phyloP scores from a whole-genome alignment of 2,113 vertebrate species.

The Ursus arctos region DNA sequence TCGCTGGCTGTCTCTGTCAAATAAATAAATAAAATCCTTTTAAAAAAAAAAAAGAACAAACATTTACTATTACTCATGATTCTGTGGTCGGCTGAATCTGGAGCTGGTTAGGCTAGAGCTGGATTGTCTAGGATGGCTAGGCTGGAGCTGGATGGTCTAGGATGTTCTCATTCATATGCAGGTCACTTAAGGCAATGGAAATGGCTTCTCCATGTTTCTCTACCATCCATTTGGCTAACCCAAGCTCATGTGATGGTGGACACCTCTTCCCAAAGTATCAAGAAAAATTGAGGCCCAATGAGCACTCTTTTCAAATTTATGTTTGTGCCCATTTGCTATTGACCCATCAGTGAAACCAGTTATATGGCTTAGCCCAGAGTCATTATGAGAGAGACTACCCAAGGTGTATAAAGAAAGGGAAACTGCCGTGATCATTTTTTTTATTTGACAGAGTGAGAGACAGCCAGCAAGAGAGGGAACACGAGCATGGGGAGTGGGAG shows the following conservation, averaged over 20 bases:
- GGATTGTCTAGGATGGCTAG: too few species aligned
- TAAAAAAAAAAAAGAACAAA: background rate
- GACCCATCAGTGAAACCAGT: background rate
- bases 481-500: too few species aligned
- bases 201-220: background rate
- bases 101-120: background rate
- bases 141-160: background rate
- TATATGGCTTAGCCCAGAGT: background rate
- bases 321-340: background rate
- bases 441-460: too few species aligned
- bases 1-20: too few species aligned
- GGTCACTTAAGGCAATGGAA: background rate
- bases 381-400: background rate
- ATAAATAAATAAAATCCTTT: too few species aligned
- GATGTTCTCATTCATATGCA: background rate
- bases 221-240: background rate
- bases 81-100: background rate
- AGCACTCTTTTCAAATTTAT: background rate
- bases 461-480: too few species aligned
- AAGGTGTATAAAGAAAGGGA: background rate
- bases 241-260: accelerated
- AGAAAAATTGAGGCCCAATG: background rate
- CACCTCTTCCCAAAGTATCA: background rate
- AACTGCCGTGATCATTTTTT: too few species aligned
- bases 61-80: background rate